Conservation (phyloP, 2,797 vertebrate genomes). For the Brotula barbata region DNA sequence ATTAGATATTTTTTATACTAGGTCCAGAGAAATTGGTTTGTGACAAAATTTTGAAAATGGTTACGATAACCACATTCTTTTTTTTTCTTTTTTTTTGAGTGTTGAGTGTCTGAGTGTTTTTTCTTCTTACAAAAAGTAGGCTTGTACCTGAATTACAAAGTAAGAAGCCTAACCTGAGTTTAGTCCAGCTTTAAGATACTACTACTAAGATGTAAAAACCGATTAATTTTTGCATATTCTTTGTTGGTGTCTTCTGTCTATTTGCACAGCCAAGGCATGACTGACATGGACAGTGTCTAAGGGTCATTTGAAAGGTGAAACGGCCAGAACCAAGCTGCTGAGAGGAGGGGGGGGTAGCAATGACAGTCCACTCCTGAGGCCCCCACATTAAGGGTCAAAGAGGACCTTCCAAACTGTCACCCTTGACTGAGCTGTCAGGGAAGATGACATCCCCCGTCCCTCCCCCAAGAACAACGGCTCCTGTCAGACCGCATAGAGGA, state of each 20-base stretch:
- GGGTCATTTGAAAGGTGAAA: conserved; percentile 56
- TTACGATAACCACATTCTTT: no score
- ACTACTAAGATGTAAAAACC: background rate
- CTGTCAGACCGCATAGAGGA: conserved; percentile 57
- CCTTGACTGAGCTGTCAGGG: conserved; percentile 55
- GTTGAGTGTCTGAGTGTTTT: background rate
- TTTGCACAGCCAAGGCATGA: conserved; percentile 29
- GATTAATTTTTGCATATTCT: background rate
- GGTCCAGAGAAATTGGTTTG: no score
- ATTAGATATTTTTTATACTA: no score
- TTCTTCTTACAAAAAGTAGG: background rate
- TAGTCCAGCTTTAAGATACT: background rate
- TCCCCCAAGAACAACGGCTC: conserved; percentile 44
- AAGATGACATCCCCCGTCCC: conserved; percentile 28
- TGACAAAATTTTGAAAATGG: no score
- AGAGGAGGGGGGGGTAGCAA: conserved; percentile 10
- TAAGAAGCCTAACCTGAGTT: background rate
- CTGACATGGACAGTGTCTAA: conserved; percentile 51
- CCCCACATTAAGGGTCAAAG: conserved; percentile 61
- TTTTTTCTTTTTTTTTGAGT: no score
- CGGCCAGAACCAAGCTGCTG: conserved; percentile 39
- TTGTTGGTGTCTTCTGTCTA: background rate
- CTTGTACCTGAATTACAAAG: conserved; percentile 2
- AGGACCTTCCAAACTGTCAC: conserved; percentile 65
- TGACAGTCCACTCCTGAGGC: conserved; percentile 34